Base-by-base conservation (phyloP, 2,797 vertebrate genomes). In the Triplophysa bombifrons region DNA sequence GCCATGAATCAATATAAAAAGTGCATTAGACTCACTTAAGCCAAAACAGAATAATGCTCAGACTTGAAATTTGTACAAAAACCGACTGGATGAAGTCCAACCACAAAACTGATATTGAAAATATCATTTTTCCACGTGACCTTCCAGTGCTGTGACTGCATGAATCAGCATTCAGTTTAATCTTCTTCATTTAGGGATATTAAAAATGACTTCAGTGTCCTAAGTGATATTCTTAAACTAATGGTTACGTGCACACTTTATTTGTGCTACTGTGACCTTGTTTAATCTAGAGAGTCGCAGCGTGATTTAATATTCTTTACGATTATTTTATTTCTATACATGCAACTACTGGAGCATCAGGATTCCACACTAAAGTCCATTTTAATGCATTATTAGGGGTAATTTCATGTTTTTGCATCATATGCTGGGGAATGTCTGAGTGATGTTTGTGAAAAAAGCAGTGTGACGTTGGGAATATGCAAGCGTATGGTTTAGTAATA, bases 181-280 rank as follows among this genome's bases (percentile, higher is more conserved):
- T 50, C 65, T 69, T 41, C 75, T 77, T 77, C 41, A 77, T 69
- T 77, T 69, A 69, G 60, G 65, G 12, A 46, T 67, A 67, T 67
- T 67, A 55, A 56, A 34, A 38, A 76, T 53, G 34, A 77, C 65
- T 16, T 69, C 38, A 38, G 46, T 77, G 65, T 60, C 75, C 66
- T 69, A 50, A 50, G 67, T 63, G 58, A 70, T 70, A 78, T 78
- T n/a, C 17, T 65, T 46, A 61, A 20, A 61, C 27, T 25, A 69
- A 77, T 50, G 76, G 46, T 63, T 70, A 13, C 63, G n/a, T 41
- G 27, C 27, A 41, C 41, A 60, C 46, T 77, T 61, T 69, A 60
- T 76, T 67, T 76, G 65, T 7, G 53, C 65, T 68, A 58, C 22
- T 48, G 65, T 20, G 74, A 58, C 17, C 64, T 3, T 76, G 63